Evolutionary conservation across 2,888 invertebrate species (phyloP), one percentile per base, ranked within the genome.

Genomic region (Lithosia quadra): DNA sequence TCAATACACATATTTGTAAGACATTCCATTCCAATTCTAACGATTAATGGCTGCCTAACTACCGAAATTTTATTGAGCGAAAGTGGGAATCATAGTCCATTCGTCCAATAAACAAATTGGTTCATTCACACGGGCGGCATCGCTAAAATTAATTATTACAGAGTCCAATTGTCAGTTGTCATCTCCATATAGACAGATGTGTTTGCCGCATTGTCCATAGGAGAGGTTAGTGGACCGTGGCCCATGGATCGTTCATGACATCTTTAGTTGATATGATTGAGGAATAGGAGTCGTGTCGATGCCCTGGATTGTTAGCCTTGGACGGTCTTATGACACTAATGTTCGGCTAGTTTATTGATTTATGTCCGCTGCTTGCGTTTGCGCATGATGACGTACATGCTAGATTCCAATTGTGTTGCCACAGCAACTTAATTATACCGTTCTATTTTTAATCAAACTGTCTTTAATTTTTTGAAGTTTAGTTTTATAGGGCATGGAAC

Each of bases 141-240:
- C 83, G 89, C 90, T 89, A 90, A 92, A 92, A 92, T 86, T 91
- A 92, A 92, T 92, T 90, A 89, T 83, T 80, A 83, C 74, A 63
- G 79, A 77, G 71, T 81, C 80, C 91, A 93, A 93, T 92, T 92
- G 91, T 65, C 78, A 73, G 86, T 77, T 92, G 93, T 92, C 93
- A 89, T 80, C 84, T 89, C 78, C 84, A 92, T 87, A 84, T 76
- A 88, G 86, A 92, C 84, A 90, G 82, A 92, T 92, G 91, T 83
- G 77, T 74, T 73, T 49, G 63, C 11, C 36, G 18, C 65, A 69
- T 69, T 71, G 28, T 73, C 66, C 70, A 75, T 77, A 76, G 13
- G 22, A 33, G 28, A 80, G 90, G 92, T 92, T 84, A 92, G 79
- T 92, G 75, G 91, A 84, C 76, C 91, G 78, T 61, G 75, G 65